Evolutionary conservation across 1,140 invertebrate genomes (phyloP).

Genomic region (Hestina assimilis): DNA sequence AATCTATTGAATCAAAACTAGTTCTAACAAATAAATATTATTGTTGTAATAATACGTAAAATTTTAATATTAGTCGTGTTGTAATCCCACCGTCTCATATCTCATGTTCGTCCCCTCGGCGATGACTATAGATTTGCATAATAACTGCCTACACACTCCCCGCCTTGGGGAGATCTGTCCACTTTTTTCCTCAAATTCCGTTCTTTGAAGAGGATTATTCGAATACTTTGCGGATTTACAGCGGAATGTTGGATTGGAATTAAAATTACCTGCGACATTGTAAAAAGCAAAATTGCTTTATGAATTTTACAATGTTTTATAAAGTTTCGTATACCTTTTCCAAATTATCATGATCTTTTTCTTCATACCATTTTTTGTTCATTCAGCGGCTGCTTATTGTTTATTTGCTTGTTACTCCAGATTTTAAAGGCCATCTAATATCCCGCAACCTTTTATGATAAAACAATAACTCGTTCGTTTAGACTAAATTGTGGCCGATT

Average conservation of each 20-base stretch:
- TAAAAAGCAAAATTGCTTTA: background rate
- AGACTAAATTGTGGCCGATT: too few relatives aligned
- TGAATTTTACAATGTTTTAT: background rate
- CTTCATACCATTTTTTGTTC: too few relatives aligned
- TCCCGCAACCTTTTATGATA: too few relatives aligned
- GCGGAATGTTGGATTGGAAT: constrained; percentile 33
- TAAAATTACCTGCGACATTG: constrained; percentile 35
- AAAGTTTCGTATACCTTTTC: background rate
- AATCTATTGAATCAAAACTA: too few relatives aligned
- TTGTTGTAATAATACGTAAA: background rate
- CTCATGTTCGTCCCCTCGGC: constrained; percentile 42
- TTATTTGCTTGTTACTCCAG: too few relatives aligned
- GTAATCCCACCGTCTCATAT: constrained; percentile 32
- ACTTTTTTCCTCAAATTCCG: constrained; percentile 65
- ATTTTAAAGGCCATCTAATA: too few relatives aligned
- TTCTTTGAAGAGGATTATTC: constrained; percentile 49
- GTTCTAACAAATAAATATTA: too few relatives aligned
- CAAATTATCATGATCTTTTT: too few relatives aligned
- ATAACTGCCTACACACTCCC: constrained; percentile 47
- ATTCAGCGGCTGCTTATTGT: too few relatives aligned
- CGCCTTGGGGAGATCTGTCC: constrained; percentile 42
- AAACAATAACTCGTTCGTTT: too few relatives aligned
- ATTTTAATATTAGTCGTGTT: constrained; percentile 17
- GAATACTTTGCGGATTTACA: constrained; percentile 43
- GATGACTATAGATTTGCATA: constrained; percentile 64